These are phyloP conservation scores for Bombylius major DNA, from an alignment of 2,888 invertebrate species.

Conservation along the genomic window DNA sequence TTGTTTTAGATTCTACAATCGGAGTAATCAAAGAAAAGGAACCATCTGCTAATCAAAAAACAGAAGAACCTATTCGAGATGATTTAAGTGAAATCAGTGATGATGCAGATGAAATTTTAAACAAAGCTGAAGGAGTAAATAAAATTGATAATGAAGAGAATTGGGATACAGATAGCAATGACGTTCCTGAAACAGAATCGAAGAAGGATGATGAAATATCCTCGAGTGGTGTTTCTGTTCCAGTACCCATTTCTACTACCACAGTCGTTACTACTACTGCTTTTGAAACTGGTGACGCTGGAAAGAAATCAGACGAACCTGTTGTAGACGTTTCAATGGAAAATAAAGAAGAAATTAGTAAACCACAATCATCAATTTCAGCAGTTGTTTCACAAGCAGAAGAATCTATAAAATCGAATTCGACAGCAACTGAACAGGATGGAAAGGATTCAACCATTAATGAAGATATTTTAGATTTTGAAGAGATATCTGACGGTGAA, in stretches of 20 bases:
- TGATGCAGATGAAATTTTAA: slow-evolving; percentile 76
- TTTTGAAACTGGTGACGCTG: slow-evolving; percentile 3
- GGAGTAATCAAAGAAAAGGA: neutral
- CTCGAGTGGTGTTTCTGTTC: neutral
- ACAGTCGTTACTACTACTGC: too few species aligned
- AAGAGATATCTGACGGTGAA: slow-evolving; percentile 83
- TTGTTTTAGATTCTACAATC: too few species aligned
- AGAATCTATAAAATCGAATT: neutral
- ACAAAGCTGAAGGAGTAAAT: slow-evolving; percentile 51
- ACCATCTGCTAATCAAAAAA: neutral
- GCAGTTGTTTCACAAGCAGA: neutral
- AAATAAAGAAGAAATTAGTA: neutral
- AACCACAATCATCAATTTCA: neutral
- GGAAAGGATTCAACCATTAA: slow-evolving; percentile 31
- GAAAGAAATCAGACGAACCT: slow-evolving; percentile 4
- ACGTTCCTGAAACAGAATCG: slow-evolving; percentile 11
- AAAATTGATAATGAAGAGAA: slow-evolving; percentile 1
- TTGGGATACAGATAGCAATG: neutral
- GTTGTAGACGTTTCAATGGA: neutral
- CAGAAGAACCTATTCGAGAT: slow-evolving; percentile 23
- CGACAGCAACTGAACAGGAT: neutral
- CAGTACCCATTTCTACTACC: neutral
- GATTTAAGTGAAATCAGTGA: slow-evolving; percentile 79
- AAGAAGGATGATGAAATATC: slow-evolving; percentile 14
- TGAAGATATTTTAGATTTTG: slow-evolving; percentile 56